Evolutionary conservation across 2,888 invertebrate species (phyloP).

Genomic region (Acronicta alni): DNA sequence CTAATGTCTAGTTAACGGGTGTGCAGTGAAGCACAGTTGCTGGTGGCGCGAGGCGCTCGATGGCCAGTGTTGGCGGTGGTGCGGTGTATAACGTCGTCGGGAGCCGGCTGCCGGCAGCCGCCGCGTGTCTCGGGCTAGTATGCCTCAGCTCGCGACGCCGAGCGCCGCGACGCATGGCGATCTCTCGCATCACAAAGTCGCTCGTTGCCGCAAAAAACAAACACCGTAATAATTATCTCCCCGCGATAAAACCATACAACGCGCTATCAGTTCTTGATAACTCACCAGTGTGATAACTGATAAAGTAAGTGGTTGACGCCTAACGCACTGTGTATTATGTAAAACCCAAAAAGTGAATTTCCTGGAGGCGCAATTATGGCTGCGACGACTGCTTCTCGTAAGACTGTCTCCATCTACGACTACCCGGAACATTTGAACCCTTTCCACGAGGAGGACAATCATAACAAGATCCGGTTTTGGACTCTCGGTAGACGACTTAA

Average conservation of each 20-base stretch:
- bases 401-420: slow-evolving; percentile 90
- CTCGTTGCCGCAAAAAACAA: slow-evolving; percentile 76
- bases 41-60: slow-evolving; percentile 7
- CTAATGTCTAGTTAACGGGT: slow-evolving; percentile 38
- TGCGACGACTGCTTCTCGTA: slow-evolving; percentile 81
- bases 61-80: slow-evolving; percentile 12
- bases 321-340: slow-evolving; percentile 81
- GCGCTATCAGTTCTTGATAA: slow-evolving; percentile 83
- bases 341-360: slow-evolving; percentile 74
- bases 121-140: slow-evolving; percentile 64
- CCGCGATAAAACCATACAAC: slow-evolving; percentile 81
- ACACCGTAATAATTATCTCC: slow-evolving; percentile 83
- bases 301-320: slow-evolving; percentile 84
- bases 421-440: slow-evolving; percentile 94
- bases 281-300: slow-evolving; percentile 84
- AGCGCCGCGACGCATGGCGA: slow-evolving; percentile 69
- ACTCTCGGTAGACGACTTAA: slow-evolving; percentile 87
- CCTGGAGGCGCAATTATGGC: slow-evolving; percentile 75
- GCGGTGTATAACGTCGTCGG: slow-evolving; percentile 42
- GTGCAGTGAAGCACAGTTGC: slow-evolving; percentile 39
- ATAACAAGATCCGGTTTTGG: slow-evolving; percentile 90
- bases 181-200: slow-evolving; percentile 48
- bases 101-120: slow-evolving; percentile 34
- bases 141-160: slow-evolving; percentile 74
- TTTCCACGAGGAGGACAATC: slow-evolving; percentile 92